Evolutionary conservation across 30 jellyfish, hydroid and myxozoan genomes (phyloP).

Genomic region (Cassiopea xamachana): DNA sequence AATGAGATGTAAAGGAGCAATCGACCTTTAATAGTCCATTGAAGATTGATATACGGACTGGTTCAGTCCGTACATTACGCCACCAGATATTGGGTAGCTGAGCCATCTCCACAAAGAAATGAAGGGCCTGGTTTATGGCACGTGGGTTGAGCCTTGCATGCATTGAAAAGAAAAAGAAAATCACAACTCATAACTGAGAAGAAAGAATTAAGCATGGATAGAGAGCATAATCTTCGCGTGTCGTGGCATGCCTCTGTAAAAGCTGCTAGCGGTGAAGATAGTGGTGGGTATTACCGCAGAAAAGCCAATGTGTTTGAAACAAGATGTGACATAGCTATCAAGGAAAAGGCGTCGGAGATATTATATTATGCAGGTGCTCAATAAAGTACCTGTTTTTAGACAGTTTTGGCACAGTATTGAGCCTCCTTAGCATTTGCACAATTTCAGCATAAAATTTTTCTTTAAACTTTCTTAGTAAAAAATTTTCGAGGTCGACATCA

Average conservation of each 20-base stretch:
- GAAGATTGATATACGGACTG: too few species aligned
- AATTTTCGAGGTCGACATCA: too few species aligned
- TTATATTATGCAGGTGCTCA: background rate
- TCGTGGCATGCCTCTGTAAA: background rate
- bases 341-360: background rate
- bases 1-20: too few species aligned
- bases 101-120: too few species aligned
- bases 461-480: too few species aligned
- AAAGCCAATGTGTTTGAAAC: background rate
- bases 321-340: background rate
- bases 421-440: too few species aligned
- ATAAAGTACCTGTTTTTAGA: background rate
- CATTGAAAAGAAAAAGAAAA: background rate
- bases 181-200: background rate
- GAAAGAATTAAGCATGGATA: background rate
- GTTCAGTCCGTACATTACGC: too few species aligned
- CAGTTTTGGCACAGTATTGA: too few species aligned
- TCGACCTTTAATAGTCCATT: too few species aligned
- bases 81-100: too few species aligned
- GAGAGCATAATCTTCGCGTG: background rate
- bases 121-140: background rate
- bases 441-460: too few species aligned
- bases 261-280: conserved; percentile 1
- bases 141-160: background rate
- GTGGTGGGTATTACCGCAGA: background rate